A percentile compares a stretch with the other conserved stretches of the same genome.
phyloP scores from a whole-genome alignment of 2,797 vertebrate genomes.

The Urosaurus nigricauda region DNA sequence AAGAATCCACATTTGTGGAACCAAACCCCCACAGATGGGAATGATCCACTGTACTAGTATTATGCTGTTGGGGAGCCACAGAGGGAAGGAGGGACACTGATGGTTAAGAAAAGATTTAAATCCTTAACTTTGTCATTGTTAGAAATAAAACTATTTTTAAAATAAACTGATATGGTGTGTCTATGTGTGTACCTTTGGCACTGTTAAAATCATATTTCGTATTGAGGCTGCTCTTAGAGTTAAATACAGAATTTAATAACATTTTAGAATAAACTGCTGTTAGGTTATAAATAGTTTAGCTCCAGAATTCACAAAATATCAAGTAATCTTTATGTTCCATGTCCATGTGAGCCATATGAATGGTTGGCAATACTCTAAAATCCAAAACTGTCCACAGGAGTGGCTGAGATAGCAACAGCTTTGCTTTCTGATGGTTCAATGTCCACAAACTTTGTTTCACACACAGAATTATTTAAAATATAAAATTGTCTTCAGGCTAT shows the following conservation, averaged over 20 bases:
- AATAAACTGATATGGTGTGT: not conserved
- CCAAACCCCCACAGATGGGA: too few species aligned
- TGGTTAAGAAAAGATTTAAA: not conserved
- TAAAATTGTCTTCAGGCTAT: too few species aligned
- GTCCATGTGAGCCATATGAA: not conserved
- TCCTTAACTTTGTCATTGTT: not conserved
- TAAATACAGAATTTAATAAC: not conserved
- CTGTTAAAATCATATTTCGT: not conserved
- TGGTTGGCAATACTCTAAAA: not conserved
- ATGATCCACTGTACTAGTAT: not conserved
- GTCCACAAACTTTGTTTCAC: too few species aligned
- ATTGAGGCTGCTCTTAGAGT: not conserved
- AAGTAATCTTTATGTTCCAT: not conserved
- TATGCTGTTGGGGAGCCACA: too few species aligned
- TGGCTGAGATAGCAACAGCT: too few species aligned
- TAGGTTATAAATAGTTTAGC: not conserved
- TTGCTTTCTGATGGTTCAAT: too few species aligned
- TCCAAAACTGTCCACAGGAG: too few species aligned
- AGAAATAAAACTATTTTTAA: constrained; percentile 3
- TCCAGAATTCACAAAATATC: not conserved
- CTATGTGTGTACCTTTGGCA: not conserved
- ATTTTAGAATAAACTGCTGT: too few species aligned
- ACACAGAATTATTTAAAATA: too few species aligned
- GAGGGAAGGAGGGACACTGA: too few species aligned
- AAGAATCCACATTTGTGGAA: too few species aligned